A percentile compares a stretch with the other conserved stretches of the same genome.
phyloP scores from a whole-genome alignment of 2,797 vertebrate species.

The Momotus momota region DNA sequence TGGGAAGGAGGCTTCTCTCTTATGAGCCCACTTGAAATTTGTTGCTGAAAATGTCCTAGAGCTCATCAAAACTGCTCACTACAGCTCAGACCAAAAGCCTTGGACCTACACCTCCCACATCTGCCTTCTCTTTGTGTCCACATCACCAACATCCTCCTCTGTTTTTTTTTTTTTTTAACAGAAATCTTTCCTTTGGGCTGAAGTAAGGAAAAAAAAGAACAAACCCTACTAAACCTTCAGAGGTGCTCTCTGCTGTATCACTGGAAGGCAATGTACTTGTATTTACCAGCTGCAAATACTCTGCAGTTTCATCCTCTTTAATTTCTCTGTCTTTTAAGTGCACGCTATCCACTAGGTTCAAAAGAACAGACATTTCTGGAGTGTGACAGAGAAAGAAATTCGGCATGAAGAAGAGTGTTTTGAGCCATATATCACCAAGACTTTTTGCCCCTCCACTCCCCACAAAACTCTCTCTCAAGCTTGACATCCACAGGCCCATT shows the following conservation, averaged over 20 bases:
- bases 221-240: background rate
- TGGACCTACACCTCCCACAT: background rate
- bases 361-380: constrained; percentile 37
- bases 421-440: constrained; percentile 4
- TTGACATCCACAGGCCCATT: background rate
- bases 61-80: background rate
- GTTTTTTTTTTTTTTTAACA: background rate
- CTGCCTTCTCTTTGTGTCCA: background rate
- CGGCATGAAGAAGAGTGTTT: background rate
- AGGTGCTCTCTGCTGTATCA: background rate
- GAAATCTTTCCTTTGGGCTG: background rate
- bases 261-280: background rate
- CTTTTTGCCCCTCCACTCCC: background rate
- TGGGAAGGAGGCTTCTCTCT: background rate
- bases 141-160: background rate
- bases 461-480: constrained; percentile 3
- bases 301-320: constrained; percentile 42
- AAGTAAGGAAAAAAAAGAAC: background rate
- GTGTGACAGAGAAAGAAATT: constrained; percentile 14
- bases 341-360: background rate
- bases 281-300: background rate
- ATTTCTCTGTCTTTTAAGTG: constrained; percentile 47
- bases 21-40: background rate
- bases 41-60: background rate
- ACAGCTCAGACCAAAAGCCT: background rate